Conservation (phyloP, 1,140 invertebrate species). For the Metopolophium dirhodum region DNA sequence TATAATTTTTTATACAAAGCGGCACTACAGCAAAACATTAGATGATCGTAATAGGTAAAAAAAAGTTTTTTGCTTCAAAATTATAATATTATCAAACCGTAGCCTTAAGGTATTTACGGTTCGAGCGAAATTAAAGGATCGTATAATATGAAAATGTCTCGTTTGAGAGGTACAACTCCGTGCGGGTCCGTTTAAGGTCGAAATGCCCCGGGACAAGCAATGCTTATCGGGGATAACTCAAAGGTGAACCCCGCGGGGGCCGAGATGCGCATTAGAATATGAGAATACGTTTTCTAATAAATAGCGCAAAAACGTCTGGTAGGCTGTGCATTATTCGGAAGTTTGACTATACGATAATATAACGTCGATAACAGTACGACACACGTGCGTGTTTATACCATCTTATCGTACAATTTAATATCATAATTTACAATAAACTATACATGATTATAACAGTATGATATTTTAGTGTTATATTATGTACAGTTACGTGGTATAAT, state of each 20-base stretch:
- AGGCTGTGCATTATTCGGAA: background rate
- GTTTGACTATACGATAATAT: background rate
- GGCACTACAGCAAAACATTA: background rate
- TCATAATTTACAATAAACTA: background rate
- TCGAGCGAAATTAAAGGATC: background rate
- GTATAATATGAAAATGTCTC: constrained; percentile 22
- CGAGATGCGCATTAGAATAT: background rate
- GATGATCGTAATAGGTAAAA: background rate
- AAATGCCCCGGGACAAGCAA: background rate
- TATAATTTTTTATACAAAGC: background rate
- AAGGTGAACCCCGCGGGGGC: background rate
- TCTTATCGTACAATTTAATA: background rate
- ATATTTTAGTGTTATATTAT: background rate
- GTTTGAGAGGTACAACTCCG: background rate
- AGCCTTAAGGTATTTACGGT: background rate
- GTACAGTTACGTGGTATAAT: too few species aligned
- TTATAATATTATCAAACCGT: background rate
- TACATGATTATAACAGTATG: background rate
- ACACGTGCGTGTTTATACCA: background rate
- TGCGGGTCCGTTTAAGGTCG: background rate
- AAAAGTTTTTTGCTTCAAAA: background rate
- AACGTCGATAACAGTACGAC: background rate
- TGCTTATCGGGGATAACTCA: constrained; percentile 11
- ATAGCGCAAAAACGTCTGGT: background rate
- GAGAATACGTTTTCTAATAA: background rate